phyloP scores from a whole-genome alignment of 2,888 invertebrate genomes.

The Troilus luridus region DNA sequence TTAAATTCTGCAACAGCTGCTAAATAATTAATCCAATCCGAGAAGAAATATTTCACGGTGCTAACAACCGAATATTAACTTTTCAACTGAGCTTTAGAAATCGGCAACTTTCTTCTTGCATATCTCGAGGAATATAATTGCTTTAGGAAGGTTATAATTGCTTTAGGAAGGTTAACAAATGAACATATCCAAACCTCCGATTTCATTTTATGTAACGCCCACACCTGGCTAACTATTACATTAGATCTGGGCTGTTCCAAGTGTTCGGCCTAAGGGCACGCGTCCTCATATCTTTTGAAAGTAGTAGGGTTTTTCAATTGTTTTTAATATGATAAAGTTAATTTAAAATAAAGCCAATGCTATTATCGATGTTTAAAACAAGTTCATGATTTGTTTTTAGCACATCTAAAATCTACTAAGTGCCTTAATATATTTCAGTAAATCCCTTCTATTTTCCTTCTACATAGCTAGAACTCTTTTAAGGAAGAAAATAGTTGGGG shows the following conservation, averaged over 20 bases:
- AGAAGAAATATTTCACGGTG: neutral
- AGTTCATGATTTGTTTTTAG: too few species aligned
- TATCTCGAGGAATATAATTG: neutral
- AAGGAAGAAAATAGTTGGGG: too few species aligned
- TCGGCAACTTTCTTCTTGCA: neutral
- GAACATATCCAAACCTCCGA: neutral
- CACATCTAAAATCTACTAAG: too few species aligned
- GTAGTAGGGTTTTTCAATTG: too few species aligned
- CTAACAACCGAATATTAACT: neutral
- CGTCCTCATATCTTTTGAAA: too few species aligned
- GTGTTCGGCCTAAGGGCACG: too few species aligned
- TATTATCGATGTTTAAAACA: too few species aligned
- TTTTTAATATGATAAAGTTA: too few species aligned
- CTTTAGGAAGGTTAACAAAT: neutral
- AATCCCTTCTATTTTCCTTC: too few species aligned
- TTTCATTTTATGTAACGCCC: neutral
- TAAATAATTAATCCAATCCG: neutral
- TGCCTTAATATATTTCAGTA: too few species aligned
- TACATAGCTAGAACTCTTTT: too few species aligned
- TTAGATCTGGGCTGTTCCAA: neutral
- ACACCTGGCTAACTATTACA: neutral
- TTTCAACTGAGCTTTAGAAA: neutral
- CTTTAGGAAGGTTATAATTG: neutral
- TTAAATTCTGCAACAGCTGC: neutral
- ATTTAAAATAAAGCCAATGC: too few species aligned